Evolutionary conservation across 1,140 invertebrate genomes (phyloP), one percentile per base, ranked within the genome.

Genomic region (Tetramorium simillimum): DNA sequence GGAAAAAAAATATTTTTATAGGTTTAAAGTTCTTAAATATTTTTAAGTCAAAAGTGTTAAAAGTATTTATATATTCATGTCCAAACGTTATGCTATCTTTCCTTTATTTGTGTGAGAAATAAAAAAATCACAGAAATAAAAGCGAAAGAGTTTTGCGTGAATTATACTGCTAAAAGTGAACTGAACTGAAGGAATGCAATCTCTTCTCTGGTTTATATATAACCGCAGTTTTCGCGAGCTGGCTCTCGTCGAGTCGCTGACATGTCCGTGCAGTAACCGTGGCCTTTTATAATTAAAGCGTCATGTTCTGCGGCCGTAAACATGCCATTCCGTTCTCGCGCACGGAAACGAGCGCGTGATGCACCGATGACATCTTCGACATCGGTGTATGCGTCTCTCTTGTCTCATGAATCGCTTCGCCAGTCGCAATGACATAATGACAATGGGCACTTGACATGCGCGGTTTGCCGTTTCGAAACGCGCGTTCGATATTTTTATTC

Each of bases 221-320:
- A 40, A 77, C 40, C 14, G 14, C 33, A 70, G 33, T 81, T 56
- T 81, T 70, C 37, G 16, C n/a, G 33, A 81, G 16, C 28, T 53
- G 40, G 3, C 18, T 70, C 78, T 69, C n/a, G 53, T 58, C 78
- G 65, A 70, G 51, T 81, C 37, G 63, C 21, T 56, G 78, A 46
- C 37, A 43, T 58, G 33, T 70, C 10, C 63, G 33, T 43, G 77
- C n/a, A 80, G 62, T 37, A 80, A 67, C 40, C 4, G 33, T 9
- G 37, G 49, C 10, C 49, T 81, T 81, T 81, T 81, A 70, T 81
- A 81, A 81, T 81, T 81, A 81, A 70, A 81, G 49, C 49, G 49
- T 70, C 65, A 28, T 81, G 65, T 81, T 70, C 49, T 49, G 37
- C 51, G 37, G 33, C 46, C 51, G 16, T 81, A 81, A 81, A 81